Percentiles rank a stretch among this genome's conserved stretches.
Conservation (phyloP, 1,140 invertebrate species). For the Trichomalopsis sarcophagae region DNA sequence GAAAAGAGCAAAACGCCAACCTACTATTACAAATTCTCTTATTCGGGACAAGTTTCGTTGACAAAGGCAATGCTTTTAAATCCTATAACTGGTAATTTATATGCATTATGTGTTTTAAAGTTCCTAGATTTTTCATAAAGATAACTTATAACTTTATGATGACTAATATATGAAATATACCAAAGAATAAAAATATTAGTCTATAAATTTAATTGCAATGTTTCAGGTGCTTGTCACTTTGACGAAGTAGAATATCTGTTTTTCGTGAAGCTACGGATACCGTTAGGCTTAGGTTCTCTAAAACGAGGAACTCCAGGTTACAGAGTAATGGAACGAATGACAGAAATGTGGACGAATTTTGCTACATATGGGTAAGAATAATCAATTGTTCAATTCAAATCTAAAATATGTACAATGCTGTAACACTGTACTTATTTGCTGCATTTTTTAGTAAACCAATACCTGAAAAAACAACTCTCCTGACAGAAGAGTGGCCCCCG, state of each 20-base stretch:
- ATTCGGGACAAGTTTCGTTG: not conserved
- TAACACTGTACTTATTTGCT: not conserved
- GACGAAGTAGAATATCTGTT: slow-evolving; percentile 65
- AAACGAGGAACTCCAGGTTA: not conserved
- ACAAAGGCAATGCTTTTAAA: not conserved
- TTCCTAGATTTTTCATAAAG: too few species aligned
- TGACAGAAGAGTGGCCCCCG: slow-evolving; percentile 7
- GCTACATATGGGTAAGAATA: slow-evolving; percentile 56
- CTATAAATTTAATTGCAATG: too few species aligned
- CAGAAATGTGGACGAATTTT: slow-evolving; percentile 58
- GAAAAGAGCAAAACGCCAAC: not conserved
- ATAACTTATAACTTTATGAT: too few species aligned
- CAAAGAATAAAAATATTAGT: not conserved
- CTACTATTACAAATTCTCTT: slow-evolving; percentile 32
- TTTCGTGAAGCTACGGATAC: too few species aligned
- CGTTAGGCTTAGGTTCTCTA: not conserved
- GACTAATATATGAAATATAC: too few species aligned
- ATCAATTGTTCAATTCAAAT: not conserved
- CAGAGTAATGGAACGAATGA: slow-evolving; percentile 27
- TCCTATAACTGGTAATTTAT: not conserved
- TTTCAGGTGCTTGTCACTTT: slow-evolving; percentile 58
- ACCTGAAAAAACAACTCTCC: not conserved
- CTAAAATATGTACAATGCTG: not conserved
- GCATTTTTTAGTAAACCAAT: slow-evolving; percentile 5
- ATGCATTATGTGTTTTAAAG: too few species aligned